Evolutionary conservation across 2,797 vertebrate genomes (phyloP).

Genomic region (Helicolenus hilgendorfi): DNA sequence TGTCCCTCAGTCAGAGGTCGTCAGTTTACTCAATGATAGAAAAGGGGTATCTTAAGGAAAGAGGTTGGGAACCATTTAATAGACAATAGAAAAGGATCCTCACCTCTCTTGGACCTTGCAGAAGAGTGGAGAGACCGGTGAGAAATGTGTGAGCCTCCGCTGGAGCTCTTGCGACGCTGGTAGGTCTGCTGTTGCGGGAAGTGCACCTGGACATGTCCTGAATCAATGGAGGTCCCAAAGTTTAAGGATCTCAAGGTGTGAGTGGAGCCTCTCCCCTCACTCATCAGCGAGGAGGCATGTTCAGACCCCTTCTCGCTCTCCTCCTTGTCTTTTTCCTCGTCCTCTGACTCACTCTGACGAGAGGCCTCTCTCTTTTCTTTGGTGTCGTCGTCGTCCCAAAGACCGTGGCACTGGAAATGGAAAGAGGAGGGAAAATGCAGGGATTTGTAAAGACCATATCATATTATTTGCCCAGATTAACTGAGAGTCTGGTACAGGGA

Average conservation of each 20-base stretch:
- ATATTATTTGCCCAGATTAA: background rate
- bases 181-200: slow-evolving; percentile 91
- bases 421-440: background rate
- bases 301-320: slow-evolving; percentile 75
- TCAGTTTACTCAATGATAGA: too few species aligned
- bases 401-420: slow-evolving; percentile 93
- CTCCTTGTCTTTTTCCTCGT: slow-evolving; percentile 81
- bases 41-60: background rate
- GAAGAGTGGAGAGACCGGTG: slow-evolving; percentile 92
- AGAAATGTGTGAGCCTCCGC: slow-evolving; percentile 92
- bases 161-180: slow-evolving; percentile 93
- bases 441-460: background rate
- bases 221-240: slow-evolving; percentile 92
- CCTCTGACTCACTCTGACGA: slow-evolving; percentile 91
- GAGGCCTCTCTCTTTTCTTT: slow-evolving; percentile 73
- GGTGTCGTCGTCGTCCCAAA: slow-evolving; percentile 97
- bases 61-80: background rate
- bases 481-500: background rate
- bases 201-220: slow-evolving; percentile 92
- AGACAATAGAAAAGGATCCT: background rate
- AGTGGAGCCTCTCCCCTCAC: slow-evolving; percentile 89
- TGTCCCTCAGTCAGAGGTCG: background rate
- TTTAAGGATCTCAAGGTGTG: slow-evolving; percentile 93
- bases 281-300: slow-evolving; percentile 74
- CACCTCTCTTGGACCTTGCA: slow-evolving; percentile 95